Conservation (phyloP, 2,888 invertebrate species). For the Pristionchus exspectatus region DNA sequence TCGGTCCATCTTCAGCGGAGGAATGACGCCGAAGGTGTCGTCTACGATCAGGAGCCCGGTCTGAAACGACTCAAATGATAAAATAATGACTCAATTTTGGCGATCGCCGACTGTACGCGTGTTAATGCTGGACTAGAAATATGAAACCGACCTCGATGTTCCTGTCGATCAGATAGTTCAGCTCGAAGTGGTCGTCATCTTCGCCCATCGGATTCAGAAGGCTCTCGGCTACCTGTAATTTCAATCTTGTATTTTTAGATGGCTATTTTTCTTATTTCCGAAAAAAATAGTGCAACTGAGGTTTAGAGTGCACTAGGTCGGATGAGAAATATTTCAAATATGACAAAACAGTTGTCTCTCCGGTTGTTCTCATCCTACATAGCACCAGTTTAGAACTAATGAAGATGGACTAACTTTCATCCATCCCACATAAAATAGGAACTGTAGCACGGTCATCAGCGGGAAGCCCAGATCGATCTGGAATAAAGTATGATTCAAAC, state of each 20-base stretch:
- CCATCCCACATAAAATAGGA: constrained; percentile 50
- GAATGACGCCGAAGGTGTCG: constrained; percentile 56
- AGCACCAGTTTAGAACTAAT: too few species aligned
- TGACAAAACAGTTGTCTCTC: too few species aligned
- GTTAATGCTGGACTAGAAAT: too few species aligned
- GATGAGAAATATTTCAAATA: too few species aligned
- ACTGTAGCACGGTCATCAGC: constrained; percentile 54
- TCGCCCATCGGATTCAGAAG: constrained; percentile 52
- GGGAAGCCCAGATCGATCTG: constrained; percentile 43
- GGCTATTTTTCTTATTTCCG: not conserved
- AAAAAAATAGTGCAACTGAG: not conserved
- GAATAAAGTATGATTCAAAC: not conserved
- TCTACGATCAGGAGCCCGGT: constrained; percentile 68
- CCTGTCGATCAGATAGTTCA: constrained; percentile 52
- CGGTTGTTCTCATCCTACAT: too few species aligned
- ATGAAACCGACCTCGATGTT: constrained; percentile 33
- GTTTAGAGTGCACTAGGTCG: too few species aligned
- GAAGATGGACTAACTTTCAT: constrained; percentile 27
- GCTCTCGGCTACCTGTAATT: constrained; percentile 44
- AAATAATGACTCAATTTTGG: too few species aligned
- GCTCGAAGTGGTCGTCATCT: constrained; percentile 53
- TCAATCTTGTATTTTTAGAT: too few species aligned
- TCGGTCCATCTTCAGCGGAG: constrained; percentile 58
- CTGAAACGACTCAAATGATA: constrained; percentile 57
- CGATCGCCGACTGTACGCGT: too few species aligned